A percentile compares a stretch with the other conserved stretches of the same genome.
Conservation (phyloP, 1,140 invertebrate genomes). For the Patella vulgata region DNA sequence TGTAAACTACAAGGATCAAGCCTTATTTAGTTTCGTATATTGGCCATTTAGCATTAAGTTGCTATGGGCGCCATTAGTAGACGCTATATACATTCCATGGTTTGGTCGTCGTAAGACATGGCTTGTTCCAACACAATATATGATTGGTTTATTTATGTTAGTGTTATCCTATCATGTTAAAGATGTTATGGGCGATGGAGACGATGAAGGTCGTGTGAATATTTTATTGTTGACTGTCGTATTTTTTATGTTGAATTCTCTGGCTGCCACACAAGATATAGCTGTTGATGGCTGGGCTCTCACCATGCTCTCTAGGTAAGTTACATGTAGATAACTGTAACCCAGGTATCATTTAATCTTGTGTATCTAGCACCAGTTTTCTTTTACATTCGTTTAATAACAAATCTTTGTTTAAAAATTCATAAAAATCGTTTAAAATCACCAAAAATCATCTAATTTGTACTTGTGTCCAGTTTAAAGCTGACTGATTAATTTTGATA, state of each 20-base stretch:
- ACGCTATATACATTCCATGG: conserved; percentile 83
- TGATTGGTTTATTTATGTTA: conserved; percentile 69
- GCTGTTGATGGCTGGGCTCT: conserved; percentile 99
- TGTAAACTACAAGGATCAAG: conserved; percentile 73
- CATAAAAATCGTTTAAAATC: no score
- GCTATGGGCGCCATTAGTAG: conserved; percentile 97
- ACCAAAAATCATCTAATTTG: no score
- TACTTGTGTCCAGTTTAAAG: no score
- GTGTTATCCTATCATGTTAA: conserved; percentile 53
- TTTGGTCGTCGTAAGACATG: conserved; percentile 97
- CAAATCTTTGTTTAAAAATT: no score
- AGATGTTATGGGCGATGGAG: conserved; percentile 36
- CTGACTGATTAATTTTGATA: no score
- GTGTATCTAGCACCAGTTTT: neutral
- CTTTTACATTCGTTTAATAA: neutral
- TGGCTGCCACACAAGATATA: conserved; percentile 99
- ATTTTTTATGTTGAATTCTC: conserved; percentile 93
- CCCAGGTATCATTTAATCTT: conserved; percentile 16
- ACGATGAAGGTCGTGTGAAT: conserved; percentile 72
- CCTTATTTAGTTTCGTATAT: conserved; percentile 96
- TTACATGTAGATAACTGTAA: no score
- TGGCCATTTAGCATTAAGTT: conserved; percentile 98
- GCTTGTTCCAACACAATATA: conserved; percentile 91
- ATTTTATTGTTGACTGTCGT: conserved; percentile 83
- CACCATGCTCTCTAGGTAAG: conserved; percentile 93